phyloP scores from a whole-genome alignment of 1,140 invertebrate genomes.

The Atopsyche davidsoni region DNA sequence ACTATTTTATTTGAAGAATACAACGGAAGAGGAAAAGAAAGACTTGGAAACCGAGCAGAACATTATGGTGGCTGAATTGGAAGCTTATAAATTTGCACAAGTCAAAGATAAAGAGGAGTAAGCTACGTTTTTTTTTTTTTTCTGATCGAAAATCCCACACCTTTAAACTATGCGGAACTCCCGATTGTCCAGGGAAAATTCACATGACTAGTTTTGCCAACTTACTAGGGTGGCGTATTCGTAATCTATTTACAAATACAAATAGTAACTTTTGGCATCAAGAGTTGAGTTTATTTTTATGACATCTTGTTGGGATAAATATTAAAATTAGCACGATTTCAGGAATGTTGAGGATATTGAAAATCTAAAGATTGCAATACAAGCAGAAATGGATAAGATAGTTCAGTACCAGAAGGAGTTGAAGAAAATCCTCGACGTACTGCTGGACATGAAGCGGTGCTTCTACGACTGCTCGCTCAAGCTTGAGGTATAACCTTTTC shows the following conservation, averaged over 20 bases:
- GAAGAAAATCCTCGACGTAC: constrained; percentile 44
- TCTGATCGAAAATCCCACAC: background rate
- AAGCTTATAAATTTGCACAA: constrained; percentile 71
- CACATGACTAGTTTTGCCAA: too few species aligned
- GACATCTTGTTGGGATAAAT: too few species aligned
- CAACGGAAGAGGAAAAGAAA: constrained; percentile 66
- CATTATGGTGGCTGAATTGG: constrained; percentile 60
- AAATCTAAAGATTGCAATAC: constrained; percentile 53
- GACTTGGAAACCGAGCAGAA: constrained; percentile 62
- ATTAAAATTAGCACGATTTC: constrained; percentile 27
- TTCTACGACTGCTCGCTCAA: constrained; percentile 43
- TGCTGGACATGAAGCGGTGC: constrained; percentile 47
- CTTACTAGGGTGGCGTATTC: too few species aligned
- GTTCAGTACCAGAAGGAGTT: constrained; percentile 41
- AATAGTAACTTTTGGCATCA: too few species aligned
- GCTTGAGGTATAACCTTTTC: constrained; percentile 35
- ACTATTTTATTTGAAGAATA: constrained; percentile 59
- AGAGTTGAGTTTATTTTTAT: too few species aligned
- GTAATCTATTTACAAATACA: too few species aligned
- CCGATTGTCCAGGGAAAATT: too few species aligned
- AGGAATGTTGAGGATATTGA: constrained; percentile 63
- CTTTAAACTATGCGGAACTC: background rate
- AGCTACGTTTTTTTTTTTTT: constrained; percentile 32
- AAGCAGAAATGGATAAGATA: constrained; percentile 45
- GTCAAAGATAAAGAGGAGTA: constrained; percentile 73